phyloP scores from a whole-genome alignment of 1,140 invertebrate genomes.

The Octopus sinensis region DNA sequence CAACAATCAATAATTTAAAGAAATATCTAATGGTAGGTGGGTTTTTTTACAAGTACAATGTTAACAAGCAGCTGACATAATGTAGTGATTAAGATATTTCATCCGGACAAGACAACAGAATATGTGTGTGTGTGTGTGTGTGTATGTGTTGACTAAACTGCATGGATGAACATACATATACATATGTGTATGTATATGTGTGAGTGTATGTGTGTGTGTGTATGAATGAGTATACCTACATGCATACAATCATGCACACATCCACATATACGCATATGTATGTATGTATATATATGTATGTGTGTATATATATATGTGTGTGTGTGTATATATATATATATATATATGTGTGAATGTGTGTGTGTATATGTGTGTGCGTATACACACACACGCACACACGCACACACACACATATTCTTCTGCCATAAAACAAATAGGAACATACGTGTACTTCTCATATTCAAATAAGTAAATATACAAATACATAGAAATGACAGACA shows the following conservation, averaged over 20 bases:
- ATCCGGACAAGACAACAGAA: too few relatives aligned
- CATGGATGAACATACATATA: neutral
- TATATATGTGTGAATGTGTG: neutral
- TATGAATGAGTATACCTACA: neutral
- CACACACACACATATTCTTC: neutral
- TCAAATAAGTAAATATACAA: neutral
- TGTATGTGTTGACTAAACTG: too few relatives aligned
- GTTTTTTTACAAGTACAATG: too few relatives aligned
- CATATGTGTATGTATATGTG: neutral
- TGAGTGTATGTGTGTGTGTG: neutral
- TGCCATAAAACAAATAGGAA: neutral
- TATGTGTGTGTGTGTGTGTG: too few relatives aligned
- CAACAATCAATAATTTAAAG: too few relatives aligned
- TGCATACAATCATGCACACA: neutral
- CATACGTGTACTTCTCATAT: neutral
- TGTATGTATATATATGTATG: neutral
- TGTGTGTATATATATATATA: neutral
- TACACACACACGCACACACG: neutral
- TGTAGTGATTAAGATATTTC: too few relatives aligned
- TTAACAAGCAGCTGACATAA: too few relatives aligned
- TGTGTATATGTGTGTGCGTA: conserved; percentile 5
- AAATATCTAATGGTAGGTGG: too few relatives aligned
- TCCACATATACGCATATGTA: neutral
- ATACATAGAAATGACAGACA: too few relatives aligned
- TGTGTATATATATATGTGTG: neutral